These are phyloP conservation scores for Aplysia californica DNA, from an alignment of 1,140 invertebrate species.

Conservation along the genomic window DNA sequence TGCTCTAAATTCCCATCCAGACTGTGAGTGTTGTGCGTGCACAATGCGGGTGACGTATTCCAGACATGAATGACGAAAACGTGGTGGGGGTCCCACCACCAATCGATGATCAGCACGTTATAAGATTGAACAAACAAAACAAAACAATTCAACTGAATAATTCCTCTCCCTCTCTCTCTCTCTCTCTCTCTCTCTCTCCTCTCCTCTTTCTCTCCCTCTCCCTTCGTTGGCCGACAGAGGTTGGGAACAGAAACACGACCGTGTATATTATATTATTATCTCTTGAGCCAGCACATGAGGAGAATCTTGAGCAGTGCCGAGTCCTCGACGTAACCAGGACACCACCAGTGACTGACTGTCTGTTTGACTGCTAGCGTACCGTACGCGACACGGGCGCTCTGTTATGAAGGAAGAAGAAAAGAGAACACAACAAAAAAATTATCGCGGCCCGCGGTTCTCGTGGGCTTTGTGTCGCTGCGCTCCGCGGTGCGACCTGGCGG, in stretches of 20 bases:
- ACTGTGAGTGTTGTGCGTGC: background rate
- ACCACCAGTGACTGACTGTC: background rate
- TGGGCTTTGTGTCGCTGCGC: too few relatives aligned
- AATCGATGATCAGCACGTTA: background rate
- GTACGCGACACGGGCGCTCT: too few relatives aligned
- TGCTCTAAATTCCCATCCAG: background rate
- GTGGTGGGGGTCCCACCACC: background rate
- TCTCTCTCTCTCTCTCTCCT: constrained; percentile 6
- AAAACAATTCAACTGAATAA: too few relatives aligned
- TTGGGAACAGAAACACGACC: too few relatives aligned
- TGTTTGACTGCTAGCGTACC: too few relatives aligned
- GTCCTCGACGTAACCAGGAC: background rate
- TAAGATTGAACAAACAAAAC: too few relatives aligned
- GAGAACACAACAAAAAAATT: too few relatives aligned
- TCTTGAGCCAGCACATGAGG: background rate
- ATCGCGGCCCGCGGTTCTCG: too few relatives aligned
- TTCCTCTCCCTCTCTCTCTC: background rate
- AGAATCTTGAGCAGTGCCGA: background rate
- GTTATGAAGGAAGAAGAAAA: too few relatives aligned
- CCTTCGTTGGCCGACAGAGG: background rate
- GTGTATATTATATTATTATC: background rate
- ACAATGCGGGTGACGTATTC: background rate
- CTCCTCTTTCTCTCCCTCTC: background rate
- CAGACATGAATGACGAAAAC: background rate
- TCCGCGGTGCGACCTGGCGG: too few relatives aligned